Evolutionary conservation across 2,797 vertebrate species (phyloP).

Genomic region (Bovichtus variegatus): DNA sequence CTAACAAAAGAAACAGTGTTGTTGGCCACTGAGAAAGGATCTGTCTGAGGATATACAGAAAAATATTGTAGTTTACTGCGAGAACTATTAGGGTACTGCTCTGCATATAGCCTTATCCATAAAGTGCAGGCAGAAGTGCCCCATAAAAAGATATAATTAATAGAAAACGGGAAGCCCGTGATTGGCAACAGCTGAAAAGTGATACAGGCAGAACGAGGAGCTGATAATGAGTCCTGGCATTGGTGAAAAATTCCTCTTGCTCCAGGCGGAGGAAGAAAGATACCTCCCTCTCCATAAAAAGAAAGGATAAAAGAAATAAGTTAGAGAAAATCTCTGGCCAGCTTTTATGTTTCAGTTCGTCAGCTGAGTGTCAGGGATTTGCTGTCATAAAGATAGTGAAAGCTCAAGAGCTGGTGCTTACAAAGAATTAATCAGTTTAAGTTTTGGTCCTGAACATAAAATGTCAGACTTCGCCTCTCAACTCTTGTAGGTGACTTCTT

Average conservation of each 20-base stretch:
- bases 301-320: slow-evolving; percentile 72
- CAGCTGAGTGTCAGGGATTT: slow-evolving; percentile 83
- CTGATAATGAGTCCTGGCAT: slow-evolving; percentile 75
- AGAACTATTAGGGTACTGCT: slow-evolving; percentile 14
- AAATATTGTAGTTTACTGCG: slow-evolving; percentile 41
- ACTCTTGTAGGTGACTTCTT: slow-evolving; percentile 95
- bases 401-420: slow-evolving; percentile 84
- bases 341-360: slow-evolving; percentile 82
- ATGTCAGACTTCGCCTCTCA: slow-evolving; percentile 91
- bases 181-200: slow-evolving; percentile 72
- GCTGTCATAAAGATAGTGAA: slow-evolving; percentile 83
- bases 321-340: slow-evolving; percentile 73
- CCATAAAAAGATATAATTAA: slow-evolving; percentile 77
- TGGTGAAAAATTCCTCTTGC: slow-evolving; percentile 65
- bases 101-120: slow-evolving; percentile 43
- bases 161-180: slow-evolving; percentile 57
- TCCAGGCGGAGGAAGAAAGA: slow-evolving; percentile 60
- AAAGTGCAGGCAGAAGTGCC: slow-evolving; percentile 44
- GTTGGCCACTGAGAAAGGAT: slow-evolving; percentile 5
- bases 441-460: slow-evolving; percentile 87
- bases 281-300: slow-evolving; percentile 71
- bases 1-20: slow-evolving; percentile 14
- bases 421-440: slow-evolving; percentile 94
- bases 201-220: slow-evolving; percentile 65
- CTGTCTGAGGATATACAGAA: slow-evolving; percentile 31